Conservation (phyloP, 2,888 invertebrate genomes). For the Lobophora halterata region DNA sequence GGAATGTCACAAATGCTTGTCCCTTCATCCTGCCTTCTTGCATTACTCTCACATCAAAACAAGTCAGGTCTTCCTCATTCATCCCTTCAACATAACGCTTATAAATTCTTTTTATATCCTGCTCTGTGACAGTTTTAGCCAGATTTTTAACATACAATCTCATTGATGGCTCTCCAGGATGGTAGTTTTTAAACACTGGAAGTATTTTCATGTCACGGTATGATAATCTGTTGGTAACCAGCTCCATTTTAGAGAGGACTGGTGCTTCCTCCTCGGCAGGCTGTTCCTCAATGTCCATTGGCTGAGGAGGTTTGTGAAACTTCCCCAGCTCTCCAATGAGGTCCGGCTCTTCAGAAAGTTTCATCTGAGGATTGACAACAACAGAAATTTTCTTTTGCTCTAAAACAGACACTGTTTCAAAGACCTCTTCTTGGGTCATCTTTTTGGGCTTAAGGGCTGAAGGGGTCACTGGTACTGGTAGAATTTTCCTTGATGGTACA, state of each 20-base stretch:
- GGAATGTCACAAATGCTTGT: conserved; percentile 94
- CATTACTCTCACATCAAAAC: conserved; percentile 90
- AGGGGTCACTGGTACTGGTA: conserved; percentile 41
- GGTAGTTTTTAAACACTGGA: conserved; percentile 93
- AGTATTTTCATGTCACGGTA: conserved; percentile 85
- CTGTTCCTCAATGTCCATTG: conserved; percentile 37
- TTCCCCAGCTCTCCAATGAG: conserved; percentile 68
- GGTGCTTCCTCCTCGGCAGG: conserved; percentile 52
- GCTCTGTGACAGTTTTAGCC: conserved; percentile 87
- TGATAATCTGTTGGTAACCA: conserved; percentile 85
- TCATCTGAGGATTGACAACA: conserved; percentile 61
- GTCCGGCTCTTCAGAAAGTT: conserved; percentile 55
- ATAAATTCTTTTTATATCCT: conserved; percentile 89
- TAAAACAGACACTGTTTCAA: conserved; percentile 58
- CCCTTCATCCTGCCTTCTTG: conserved; percentile 98
- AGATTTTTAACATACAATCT: conserved; percentile 96
- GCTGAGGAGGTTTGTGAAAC: conserved; percentile 46
- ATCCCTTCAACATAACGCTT: conserved; percentile 81
- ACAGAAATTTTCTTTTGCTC: conserved; percentile 57
- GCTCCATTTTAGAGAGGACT: conserved; percentile 82
- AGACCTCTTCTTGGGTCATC: conserved; percentile 60
- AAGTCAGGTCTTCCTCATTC: conserved; percentile 63
- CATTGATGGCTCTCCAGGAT: conserved; percentile 88
- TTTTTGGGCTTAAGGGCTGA: conserved; percentile 52
- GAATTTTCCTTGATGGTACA: conserved; percentile 52